A percentile compares a stretch with the other conserved stretches of the same genome.
phyloP scores from a whole-genome alignment of 2,888 invertebrate species.

The Polyploca ridens region DNA sequence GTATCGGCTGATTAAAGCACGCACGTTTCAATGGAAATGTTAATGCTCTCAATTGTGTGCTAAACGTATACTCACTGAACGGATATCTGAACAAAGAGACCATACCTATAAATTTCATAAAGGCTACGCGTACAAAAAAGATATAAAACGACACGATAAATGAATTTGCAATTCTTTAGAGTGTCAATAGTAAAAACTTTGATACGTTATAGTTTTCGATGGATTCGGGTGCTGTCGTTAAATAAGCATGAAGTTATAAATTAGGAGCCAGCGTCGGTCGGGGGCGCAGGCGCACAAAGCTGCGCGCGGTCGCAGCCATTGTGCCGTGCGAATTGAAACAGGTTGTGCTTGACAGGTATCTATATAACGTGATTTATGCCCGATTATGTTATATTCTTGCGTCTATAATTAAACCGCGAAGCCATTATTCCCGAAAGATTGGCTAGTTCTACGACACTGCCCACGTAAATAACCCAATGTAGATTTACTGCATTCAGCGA shows the following conservation, averaged over 20 bases:
- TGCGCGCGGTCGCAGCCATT: slow-evolving; percentile 55
- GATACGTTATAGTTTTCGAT: slow-evolving; percentile 59
- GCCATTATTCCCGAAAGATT: slow-evolving; percentile 75
- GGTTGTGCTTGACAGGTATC: slow-evolving; percentile 81
- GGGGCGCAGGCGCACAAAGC: slow-evolving; percentile 64
- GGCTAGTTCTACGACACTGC: slow-evolving; percentile 58
- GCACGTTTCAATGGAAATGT: slow-evolving; percentile 73
- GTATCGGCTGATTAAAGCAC: slow-evolving; percentile 57
- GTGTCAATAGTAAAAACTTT: slow-evolving; percentile 61
- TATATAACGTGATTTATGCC: slow-evolving; percentile 77
- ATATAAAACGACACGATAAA: slow-evolving; percentile 61
- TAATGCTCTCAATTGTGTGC: slow-evolving; percentile 71
- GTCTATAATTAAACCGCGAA: slow-evolving; percentile 79
- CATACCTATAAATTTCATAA: slow-evolving; percentile 72
- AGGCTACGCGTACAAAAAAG: slow-evolving; percentile 60
- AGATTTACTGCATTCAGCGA: slow-evolving; percentile 66
- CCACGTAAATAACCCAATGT: slow-evolving; percentile 60
- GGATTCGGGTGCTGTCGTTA: slow-evolving; percentile 65
- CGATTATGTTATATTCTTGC: slow-evolving; percentile 76
- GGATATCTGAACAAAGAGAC: slow-evolving; percentile 65
- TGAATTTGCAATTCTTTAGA: slow-evolving; percentile 71
- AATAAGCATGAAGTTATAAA: slow-evolving; percentile 82
- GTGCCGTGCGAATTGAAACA: slow-evolving; percentile 81
- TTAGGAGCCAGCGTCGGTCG: slow-evolving; percentile 63
- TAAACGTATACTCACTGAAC: slow-evolving; percentile 65